Evolutionary conservation across 2,113 vertebrate species (phyloP), one percentile per base, ranked within the genome.

Genomic region (Galbula dea): DNA sequence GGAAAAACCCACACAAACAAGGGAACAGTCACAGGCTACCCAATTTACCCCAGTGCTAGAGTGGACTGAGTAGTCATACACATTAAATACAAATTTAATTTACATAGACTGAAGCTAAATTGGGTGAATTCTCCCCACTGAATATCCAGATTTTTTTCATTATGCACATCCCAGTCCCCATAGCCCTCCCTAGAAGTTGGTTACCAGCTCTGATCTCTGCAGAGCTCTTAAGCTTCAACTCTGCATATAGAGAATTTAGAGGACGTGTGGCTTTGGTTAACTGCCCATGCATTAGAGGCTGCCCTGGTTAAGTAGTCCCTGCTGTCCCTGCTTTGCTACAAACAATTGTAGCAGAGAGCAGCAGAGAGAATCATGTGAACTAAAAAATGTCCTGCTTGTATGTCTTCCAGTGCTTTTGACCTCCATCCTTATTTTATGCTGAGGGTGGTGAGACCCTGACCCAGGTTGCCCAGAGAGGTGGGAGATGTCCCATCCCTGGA

Each of bases 101-200:
- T 89, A 54, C 49, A 83, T 68, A 58, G 30, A 21, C 37, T 68
- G 34, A 61, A 59, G 43, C 57, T 63, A 78, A 85, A 88, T 57
- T 77, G 76, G 57, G 34, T 82, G 65, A 59, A 45, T 68, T 85
- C 79, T 93, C 94, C 39, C 36, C 22, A 6, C 11, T 48, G 24
- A 77, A 76, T 76, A 83, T 94, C 30, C 55, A 59, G 46, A 87
- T 92, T 95, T n/a, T 96, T 92, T 71, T 82, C 51, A 59, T 85
- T 83, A 77, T 69, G 46, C 46, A 11, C 51, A 58, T 71, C 10
- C 55, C 55, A 57, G 59, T 91, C 37, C 75, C 62, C 36, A 57
- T 75, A 90, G 43, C 48, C 9, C 14, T 87, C 62, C 74, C 83
- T 77, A 66, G 27, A 89, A 94, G 37, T 89, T 83, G 1, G 6